Evolutionary conservation across 2,888 invertebrate genomes (phyloP).

Genomic region (Plusia festucae): DNA sequence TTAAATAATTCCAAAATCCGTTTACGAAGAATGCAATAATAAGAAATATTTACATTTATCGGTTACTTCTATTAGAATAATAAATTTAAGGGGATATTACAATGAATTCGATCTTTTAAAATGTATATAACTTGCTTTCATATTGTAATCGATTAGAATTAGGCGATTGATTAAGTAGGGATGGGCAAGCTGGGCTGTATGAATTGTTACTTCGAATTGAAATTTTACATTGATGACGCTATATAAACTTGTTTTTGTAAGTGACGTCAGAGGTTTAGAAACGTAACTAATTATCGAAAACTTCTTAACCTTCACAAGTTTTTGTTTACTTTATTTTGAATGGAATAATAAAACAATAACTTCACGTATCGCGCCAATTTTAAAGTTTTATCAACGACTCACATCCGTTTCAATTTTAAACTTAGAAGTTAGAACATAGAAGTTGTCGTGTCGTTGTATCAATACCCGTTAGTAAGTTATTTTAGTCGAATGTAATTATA

Average conservation of each 20-base stretch:
- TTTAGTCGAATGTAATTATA: conserved; percentile 10
- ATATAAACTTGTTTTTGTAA: not conserved
- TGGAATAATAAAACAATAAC: not conserved
- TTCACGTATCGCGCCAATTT: not conserved
- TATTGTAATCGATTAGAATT: conserved; percentile 56
- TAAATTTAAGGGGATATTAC: conserved; percentile 20
- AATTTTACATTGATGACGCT: not conserved
- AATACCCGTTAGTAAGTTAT: conserved; percentile 1
- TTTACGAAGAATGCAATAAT: not conserved
- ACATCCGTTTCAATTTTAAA: not conserved
- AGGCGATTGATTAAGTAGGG: conserved; percentile 53
- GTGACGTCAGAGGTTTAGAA: no score
- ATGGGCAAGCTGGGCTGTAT: conserved; percentile 26
- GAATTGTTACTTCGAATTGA: conserved; percentile 40
- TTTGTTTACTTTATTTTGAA: not conserved
- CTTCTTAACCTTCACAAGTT: not conserved
- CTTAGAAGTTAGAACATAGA: not conserved
- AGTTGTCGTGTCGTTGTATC: not conserved
- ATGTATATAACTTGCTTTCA: conserved; percentile 48
- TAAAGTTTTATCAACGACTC: not conserved
- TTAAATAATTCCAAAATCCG: conserved; percentile 14
- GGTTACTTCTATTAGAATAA: conserved; percentile 27
- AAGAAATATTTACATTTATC: conserved; percentile 36
- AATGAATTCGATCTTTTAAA: conserved; percentile 34
- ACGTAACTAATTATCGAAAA: no score